Conservation (phyloP, 2,888 invertebrate genomes). For the Tipula confusa region DNA sequence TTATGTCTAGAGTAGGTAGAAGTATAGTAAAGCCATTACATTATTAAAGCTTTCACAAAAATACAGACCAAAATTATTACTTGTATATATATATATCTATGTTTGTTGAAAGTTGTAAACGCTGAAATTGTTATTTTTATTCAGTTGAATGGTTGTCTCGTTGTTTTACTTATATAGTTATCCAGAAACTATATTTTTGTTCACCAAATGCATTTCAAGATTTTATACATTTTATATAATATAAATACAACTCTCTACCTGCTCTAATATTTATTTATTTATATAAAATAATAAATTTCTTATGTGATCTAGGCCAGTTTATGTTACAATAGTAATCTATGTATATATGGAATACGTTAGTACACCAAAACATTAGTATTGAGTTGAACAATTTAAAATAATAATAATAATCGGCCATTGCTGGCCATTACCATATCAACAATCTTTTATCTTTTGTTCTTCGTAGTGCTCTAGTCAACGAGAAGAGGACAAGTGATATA, state of each 20-base stretch:
- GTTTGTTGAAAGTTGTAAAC: neutral
- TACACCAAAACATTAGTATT: too few relatives aligned
- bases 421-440: too few relatives aligned
- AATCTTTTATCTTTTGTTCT: too few relatives aligned
- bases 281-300: neutral
- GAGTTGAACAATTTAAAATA: too few relatives aligned
- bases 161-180: neutral
- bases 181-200: neutral
- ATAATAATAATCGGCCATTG: too few relatives aligned
- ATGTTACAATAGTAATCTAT: neutral
- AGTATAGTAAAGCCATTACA: neutral
- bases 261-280: neutral
- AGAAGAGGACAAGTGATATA: too few relatives aligned
- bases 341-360: neutral
- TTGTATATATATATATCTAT: neutral
- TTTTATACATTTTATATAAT: neutral
- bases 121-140: neutral
- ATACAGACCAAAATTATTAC: neutral
- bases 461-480: too few relatives aligned
- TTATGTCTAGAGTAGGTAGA: neutral
- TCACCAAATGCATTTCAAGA: neutral
- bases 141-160: neutral
- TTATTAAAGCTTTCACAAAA: conserved; percentile 12
- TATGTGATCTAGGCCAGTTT: neutral
- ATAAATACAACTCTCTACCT: too few relatives aligned